These are phyloP conservation scores for Pelobates cultripes DNA, from an alignment of 2,797 vertebrate genomes.

Conservation along the genomic window DNA sequence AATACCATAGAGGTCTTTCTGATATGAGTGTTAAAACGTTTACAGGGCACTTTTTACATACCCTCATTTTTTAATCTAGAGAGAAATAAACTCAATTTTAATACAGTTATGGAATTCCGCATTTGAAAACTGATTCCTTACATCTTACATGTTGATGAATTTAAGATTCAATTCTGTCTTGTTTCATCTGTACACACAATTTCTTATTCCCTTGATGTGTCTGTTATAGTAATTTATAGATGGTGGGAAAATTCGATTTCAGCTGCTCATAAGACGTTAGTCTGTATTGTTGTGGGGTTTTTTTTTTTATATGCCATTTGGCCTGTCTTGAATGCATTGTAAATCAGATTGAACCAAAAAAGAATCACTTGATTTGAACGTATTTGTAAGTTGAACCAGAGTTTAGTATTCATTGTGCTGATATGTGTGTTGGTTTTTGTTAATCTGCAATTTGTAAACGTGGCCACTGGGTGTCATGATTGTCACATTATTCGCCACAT, in stretches of 20 bases:
- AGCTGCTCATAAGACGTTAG: too few species aligned
- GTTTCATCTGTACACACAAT: too few species aligned
- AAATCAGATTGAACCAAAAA: neutral
- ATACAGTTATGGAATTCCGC: slow-evolving; percentile 65
- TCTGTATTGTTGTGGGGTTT: too few species aligned
- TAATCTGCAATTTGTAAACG: slow-evolving; percentile 30
- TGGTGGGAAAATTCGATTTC: too few species aligned
- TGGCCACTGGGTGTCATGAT: slow-evolving; percentile 62
- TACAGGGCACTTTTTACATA: slow-evolving; percentile 62
- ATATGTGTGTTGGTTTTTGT: neutral
- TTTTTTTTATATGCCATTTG: neutral
- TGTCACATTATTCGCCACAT: slow-evolving; percentile 41
- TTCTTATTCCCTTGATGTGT: too few species aligned
- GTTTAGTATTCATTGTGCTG: too few species aligned
- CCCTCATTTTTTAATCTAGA: slow-evolving; percentile 64
- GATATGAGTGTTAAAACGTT: slow-evolving; percentile 61
- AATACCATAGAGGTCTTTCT: slow-evolving; percentile 57
- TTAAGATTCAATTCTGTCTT: too few species aligned
- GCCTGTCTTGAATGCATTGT: neutral
- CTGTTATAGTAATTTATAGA: too few species aligned
- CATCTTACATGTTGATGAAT: neutral
- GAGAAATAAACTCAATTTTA: slow-evolving; percentile 66
- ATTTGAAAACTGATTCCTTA: slow-evolving; percentile 58
- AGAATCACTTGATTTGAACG: too few species aligned
- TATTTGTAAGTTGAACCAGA: too few species aligned